These are phyloP conservation scores for Tryphoninae sp. DNA, from an alignment of 2,888 invertebrate species.

Conservation along the genomic window DNA sequence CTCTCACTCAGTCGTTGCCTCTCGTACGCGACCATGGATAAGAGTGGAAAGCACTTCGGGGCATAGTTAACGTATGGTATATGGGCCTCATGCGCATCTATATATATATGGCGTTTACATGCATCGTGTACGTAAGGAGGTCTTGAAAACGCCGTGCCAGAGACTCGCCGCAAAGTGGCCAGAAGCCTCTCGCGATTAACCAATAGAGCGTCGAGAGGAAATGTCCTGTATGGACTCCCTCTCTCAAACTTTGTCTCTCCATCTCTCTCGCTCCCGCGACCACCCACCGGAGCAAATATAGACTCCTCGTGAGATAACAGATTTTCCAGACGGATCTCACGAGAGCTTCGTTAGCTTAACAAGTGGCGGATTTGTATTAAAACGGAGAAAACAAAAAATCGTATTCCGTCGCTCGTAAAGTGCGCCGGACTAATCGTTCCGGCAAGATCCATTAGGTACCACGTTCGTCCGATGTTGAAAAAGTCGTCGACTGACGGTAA, in stretches of 20 bases:
- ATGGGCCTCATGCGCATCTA: slow-evolving; percentile 6
- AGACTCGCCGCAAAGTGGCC: slow-evolving; percentile 53
- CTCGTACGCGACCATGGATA: slow-evolving; percentile 1
- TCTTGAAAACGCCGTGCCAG: slow-evolving; percentile 47
- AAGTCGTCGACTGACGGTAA: background rate
- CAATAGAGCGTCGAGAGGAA: slow-evolving; percentile 50
- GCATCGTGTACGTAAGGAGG: slow-evolving; percentile 50
- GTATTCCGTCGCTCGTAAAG: slow-evolving; percentile 27
- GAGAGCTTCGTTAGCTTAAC: slow-evolving; percentile 26
- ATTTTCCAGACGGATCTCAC: slow-evolving; percentile 49
- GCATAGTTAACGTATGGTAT: slow-evolving; percentile 52
- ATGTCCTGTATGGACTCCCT: slow-evolving; percentile 23
- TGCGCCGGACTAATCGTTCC: slow-evolving; percentile 37
- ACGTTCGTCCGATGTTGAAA: background rate
- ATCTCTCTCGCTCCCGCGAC: slow-evolving; percentile 19
- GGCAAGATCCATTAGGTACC: background rate
- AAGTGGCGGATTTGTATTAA: slow-evolving; percentile 34
- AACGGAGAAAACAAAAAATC: slow-evolving; percentile 14
- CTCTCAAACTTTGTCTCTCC: slow-evolving; percentile 1
- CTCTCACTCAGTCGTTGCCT: slow-evolving; percentile 2
- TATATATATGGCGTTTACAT: background rate
- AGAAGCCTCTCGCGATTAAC: slow-evolving; percentile 57
- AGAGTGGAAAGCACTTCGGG: slow-evolving; percentile 52
- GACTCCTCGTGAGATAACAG: slow-evolving; percentile 23
- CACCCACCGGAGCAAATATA: slow-evolving; percentile 43